phyloP scores from a whole-genome alignment of 1,140 invertebrate species.

The Drosophila kanapiae region DNA sequence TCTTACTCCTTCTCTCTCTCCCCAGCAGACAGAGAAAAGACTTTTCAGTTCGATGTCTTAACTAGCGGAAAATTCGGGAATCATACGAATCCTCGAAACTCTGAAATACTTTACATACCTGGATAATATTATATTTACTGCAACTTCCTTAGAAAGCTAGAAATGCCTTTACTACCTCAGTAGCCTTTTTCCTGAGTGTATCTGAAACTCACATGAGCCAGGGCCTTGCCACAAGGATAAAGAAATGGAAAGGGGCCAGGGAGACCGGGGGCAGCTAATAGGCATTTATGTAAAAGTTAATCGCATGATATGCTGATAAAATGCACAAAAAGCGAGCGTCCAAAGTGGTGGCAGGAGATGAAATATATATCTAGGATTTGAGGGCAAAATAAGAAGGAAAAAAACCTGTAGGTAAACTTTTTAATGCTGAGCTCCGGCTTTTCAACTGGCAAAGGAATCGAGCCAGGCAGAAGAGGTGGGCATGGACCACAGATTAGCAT shows the following conservation, averaged over 20 bases:
- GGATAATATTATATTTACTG: too few relatives aligned
- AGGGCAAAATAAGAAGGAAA: neutral
- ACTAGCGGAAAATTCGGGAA: too few relatives aligned
- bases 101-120: too few relatives aligned
- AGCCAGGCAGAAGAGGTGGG: neutral
- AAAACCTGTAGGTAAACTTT: constrained; percentile 34
- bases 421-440: constrained; percentile 19
- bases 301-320: constrained; percentile 61
- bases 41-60: neutral
- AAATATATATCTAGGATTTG: neutral
- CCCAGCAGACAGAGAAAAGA: neutral
- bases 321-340: constrained; percentile 32
- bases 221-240: neutral
- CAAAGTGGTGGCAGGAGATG: neutral
- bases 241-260: neutral
- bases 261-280: constrained; percentile 30
- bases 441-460: neutral
- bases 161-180: neutral
- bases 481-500: constrained; percentile 32
- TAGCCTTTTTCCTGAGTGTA: constrained; percentile 5
- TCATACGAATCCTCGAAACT: too few relatives aligned
- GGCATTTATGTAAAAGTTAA: constrained; percentile 62
- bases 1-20: neutral
- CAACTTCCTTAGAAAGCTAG: too few relatives aligned
- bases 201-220: constrained; percentile 4